Evolutionary conservation across 30 jellyfish, hydroid and myxozoan genomes (phyloP).

Genomic region (Aurelia sp.): DNA sequence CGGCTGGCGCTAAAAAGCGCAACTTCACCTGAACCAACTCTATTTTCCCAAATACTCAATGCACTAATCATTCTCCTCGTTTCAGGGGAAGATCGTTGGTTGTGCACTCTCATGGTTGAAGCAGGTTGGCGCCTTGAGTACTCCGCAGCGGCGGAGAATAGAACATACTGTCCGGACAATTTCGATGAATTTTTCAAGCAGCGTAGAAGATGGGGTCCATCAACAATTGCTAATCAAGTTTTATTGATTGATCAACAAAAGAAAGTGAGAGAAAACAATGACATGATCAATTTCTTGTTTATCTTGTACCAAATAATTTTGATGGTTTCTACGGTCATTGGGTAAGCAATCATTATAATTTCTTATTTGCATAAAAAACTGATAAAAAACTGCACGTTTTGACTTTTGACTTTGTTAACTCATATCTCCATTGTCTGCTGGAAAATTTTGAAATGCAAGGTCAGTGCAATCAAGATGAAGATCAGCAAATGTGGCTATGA

Average conservation of each 20-base stretch:
- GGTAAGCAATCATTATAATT: conserved; percentile 48
- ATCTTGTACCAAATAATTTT: conserved; percentile 79
- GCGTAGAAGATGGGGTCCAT: conserved; percentile 97
- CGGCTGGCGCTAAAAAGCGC: too few species aligned
- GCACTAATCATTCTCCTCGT: background rate
- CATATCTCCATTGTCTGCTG: too few species aligned
- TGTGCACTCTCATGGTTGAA: conserved; percentile 94
- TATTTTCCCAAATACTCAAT: background rate
- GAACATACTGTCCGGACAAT: conserved; percentile 95
- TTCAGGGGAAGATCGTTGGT: conserved; percentile 98
- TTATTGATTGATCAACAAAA: conserved; percentile 64
- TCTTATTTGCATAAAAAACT: too few species aligned
- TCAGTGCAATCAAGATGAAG: too few species aligned
- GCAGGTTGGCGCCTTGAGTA: conserved; percentile 97
- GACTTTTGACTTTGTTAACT: too few species aligned
- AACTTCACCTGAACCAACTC: background rate
- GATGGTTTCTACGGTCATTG: conserved; percentile 87
- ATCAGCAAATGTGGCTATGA: too few species aligned
- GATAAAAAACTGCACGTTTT: too few species aligned
- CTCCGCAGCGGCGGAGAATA: conserved; percentile 93
- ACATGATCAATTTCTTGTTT: conserved; percentile 71
- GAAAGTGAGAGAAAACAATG: conserved; percentile 76
- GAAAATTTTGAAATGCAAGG: too few species aligned
- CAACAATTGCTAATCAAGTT: conserved; percentile 90
- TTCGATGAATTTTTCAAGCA: conserved; percentile 95